phyloP scores from a whole-genome alignment of 2,888 invertebrate genomes.

The Calephelis perditalis region DNA sequence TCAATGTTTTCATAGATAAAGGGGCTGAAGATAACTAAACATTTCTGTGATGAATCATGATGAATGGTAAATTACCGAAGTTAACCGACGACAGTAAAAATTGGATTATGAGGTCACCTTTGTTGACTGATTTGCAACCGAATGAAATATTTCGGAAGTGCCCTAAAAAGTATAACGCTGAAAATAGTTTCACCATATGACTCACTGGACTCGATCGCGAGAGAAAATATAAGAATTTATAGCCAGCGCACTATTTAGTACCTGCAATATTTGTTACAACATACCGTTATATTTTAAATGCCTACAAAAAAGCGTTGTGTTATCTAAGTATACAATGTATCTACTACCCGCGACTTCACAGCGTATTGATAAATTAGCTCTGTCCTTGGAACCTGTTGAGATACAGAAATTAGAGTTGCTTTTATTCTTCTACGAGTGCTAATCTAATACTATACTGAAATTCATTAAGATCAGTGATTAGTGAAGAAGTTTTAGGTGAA shows the following conservation, averaged over 20 bases:
- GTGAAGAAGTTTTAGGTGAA: no score
- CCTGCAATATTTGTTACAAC: not conserved
- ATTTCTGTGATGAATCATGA: not conserved
- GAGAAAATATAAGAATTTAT: conserved; percentile 2
- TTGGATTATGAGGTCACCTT: not conserved
- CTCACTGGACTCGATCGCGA: not conserved
- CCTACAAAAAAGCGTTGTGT: no score
- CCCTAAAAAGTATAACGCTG: conserved; percentile 9
- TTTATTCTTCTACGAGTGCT: no score
- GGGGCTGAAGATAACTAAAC: not conserved
- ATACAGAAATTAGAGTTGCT: no score
- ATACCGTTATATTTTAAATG: no score
- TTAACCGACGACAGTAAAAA: not conserved
- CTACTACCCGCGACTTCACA: no score
- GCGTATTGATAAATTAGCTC: no score
- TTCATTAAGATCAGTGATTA: no score
- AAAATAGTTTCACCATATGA: conserved; percentile 8
- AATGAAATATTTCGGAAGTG: conserved; percentile 8
- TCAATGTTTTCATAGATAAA: not conserved
- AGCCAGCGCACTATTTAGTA: not conserved
- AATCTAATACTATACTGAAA: no score
- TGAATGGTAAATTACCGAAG: not conserved
- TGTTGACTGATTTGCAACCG: conserved; percentile 1
- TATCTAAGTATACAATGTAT: no score
- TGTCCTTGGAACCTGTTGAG: no score